A percentile compares a stretch with the other conserved stretches of the same genome.
Conservation (phyloP, 2,888 invertebrate species). For the Sycophila texana region DNA sequence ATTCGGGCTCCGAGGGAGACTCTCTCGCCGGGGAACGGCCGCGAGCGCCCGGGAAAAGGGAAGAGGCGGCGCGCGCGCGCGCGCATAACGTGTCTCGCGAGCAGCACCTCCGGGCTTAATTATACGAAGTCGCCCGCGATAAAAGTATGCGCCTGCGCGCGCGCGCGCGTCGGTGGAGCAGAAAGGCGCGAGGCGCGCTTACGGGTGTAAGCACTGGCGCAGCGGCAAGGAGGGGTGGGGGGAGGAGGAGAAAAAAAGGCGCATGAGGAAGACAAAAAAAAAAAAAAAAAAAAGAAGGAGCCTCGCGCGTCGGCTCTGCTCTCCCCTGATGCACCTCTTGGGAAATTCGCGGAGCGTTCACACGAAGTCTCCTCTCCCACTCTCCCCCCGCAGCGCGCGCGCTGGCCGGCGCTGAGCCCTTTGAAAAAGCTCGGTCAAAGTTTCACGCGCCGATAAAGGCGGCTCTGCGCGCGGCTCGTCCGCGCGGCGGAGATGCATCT, state of each 20-base stretch:
- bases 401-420: neutral
- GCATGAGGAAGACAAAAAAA: neutral
- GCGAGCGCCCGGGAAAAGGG: neutral
- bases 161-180: neutral
- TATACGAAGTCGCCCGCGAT: conserved; percentile 35
- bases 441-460: conserved; percentile 48
- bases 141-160: conserved; percentile 16
- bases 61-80: neutral
- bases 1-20: neutral
- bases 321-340: neutral
- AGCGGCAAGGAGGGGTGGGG: no score
- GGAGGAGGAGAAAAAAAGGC: neutral
- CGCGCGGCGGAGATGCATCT: conserved; percentile 33
- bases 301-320: no score
- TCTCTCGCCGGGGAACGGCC: neutral
- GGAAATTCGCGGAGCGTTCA: conserved; percentile 34
- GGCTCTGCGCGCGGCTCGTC: neutral
- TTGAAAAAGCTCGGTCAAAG: conserved; percentile 50
- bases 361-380: neutral
- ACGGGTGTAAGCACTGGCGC: no score
- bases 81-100: neutral
- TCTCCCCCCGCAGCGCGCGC: neutral
- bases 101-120: conserved; percentile 33
- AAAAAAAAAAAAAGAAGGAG: neutral
- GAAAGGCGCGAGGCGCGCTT: neutral